Base-by-base conservation (phyloP, 2,797 vertebrate species). In the Eutrigla gurnardus region DNA sequence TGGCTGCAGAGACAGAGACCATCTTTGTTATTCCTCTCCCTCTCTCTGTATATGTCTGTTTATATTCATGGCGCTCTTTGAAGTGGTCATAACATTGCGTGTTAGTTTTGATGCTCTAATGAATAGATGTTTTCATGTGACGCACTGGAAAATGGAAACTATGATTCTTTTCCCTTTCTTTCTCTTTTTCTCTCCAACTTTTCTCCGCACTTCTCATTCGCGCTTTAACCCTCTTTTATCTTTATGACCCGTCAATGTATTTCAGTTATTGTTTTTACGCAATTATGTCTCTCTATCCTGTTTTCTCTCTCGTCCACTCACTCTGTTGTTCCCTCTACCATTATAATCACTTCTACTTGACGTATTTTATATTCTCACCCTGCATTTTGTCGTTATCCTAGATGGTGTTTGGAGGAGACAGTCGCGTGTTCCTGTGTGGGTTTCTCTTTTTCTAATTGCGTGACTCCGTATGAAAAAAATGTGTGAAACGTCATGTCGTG, bases 51-150 rank as follows among this genome's bases (percentile, higher is more conserved):
- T 85, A 78, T 87, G 82, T 90, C 90, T 89, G 81, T 90, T 87
- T 89, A 87, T 89, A 82, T 86, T 87, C 81, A 57, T 39, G 65
- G 68, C 65, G 1, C 17, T 61, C 85, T 92, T 89, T 91, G 86
- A 92, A 91, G 89, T 88, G 91, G 91, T 89, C 81, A 53, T 62
- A 88, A 75, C 79, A 68, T 82, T 70, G 82, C 82, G 47, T 87
- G 88, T 86, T 82, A 83, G 83, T 88, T 87, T 85, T 84, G 86
- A 91, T 89, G 89, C 83, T 89, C 77, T 87, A 89, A 92, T 91
- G 88, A 92, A 91, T 80, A 74, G 78, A 73, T 73, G 85, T 87
- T 91, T 91, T 90, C 82, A 75, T 87, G 82, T 80, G 85, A 90
- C 84, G 83, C 83, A 76, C 81, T 80, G 78, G 86, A 89, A 90